phyloP scores from a whole-genome alignment of 2,888 invertebrate genomes.

The Drosophila atroscutellata region DNA sequence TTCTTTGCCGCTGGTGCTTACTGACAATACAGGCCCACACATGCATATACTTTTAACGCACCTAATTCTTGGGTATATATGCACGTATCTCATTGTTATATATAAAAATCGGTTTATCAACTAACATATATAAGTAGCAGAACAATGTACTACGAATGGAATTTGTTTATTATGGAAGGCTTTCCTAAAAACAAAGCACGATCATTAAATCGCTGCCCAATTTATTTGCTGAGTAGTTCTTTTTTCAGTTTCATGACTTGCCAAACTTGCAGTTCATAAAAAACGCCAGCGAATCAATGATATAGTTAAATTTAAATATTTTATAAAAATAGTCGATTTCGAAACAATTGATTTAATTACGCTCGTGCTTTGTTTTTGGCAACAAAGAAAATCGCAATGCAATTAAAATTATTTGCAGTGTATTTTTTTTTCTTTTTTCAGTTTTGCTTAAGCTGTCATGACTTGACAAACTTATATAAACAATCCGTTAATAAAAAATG shows the following conservation, averaged over 20 bases:
- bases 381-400: background rate
- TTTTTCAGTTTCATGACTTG: background rate
- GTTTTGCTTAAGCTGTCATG: background rate
- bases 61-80: background rate
- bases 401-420: background rate
- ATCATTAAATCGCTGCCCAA: background rate
- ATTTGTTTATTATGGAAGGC: background rate
- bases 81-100: background rate
- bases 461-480: background rate
- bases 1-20: slow-evolving; percentile 17
- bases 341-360: background rate
- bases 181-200: background rate
- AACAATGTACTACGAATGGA: background rate
- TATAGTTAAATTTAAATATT: background rate
- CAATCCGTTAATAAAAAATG: background rate
- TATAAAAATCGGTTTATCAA: background rate
- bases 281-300: background rate
- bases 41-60: background rate
- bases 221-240: background rate
- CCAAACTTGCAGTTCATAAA: background rate
- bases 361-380: background rate
- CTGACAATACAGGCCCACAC: background rate
- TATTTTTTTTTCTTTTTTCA: background rate
- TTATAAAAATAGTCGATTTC: background rate
- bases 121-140: background rate